A percentile compares a stretch with the other conserved stretches of the same genome.
Conservation (phyloP, 2,797 vertebrate genomes). For the Clamator glandarius region DNA sequence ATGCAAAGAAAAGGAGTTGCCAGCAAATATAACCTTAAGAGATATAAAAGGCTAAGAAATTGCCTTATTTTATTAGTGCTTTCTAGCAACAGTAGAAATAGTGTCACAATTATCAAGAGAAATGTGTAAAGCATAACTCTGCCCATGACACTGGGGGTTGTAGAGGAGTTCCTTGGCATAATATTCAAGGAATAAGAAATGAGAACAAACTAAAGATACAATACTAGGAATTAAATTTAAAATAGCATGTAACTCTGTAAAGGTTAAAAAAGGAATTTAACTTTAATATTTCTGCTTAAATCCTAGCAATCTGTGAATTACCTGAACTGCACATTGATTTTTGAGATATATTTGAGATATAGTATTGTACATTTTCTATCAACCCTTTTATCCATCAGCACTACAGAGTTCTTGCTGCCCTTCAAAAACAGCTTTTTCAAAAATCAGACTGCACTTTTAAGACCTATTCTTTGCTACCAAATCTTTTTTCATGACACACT, state of each 20-base stretch:
- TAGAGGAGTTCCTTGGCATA: not conserved
- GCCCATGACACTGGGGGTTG: accelerated
- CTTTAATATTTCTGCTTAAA: not conserved
- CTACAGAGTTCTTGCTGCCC: not conserved
- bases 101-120: not conserved
- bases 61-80: not conserved
- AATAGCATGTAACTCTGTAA: not conserved
- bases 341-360: too few relatives aligned
- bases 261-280: not conserved
- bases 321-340: not conserved
- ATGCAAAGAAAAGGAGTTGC: too few relatives aligned
- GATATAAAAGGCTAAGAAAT: not conserved
- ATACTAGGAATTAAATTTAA: not conserved
- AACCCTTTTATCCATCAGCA: not conserved
- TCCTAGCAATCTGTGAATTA: not conserved
- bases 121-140: not conserved
- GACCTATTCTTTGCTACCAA: not conserved
- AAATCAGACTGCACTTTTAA: not conserved
- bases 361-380: not conserved
- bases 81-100: not conserved
- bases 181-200: not conserved
- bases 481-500: not conserved
- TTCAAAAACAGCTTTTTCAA: not conserved
- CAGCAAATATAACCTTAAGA: not conserved
- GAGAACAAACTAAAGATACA: not conserved